Percentiles rank a stretch among this genome's conserved stretches.
These are phyloP conservation scores for cattle (Bos taurus) DNA, from an alignment of 2,113 vertebrate genomes.

Conservation along the genomic window ARS-UCD2.0 NC_037331.1:97758501-97759000, in stretches of 20 bases:
- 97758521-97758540: too few species aligned
- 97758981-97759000: not conserved
- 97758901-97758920: not conserved
- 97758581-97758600: too few species aligned
- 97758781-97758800: not conserved
- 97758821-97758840: not conserved
- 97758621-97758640: too few species aligned
- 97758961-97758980: not conserved
- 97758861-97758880: not conserved
- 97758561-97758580: too few species aligned
- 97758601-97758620: too few species aligned
- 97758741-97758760: not conserved
- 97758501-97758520: too few species aligned
- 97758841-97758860: not conserved
- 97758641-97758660: too few species aligned
- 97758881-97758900: not conserved
- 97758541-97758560: too few species aligned
- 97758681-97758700: too few species aligned
- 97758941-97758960: not conserved
- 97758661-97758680: too few species aligned
- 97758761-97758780: not conserved
- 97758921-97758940: not conserved
- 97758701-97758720: too few species aligned
- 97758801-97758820: not conserved
- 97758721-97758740: too few species aligned